Conservation (phyloP, 2,888 invertebrate genomes). For the Troides aeacus region DNA sequence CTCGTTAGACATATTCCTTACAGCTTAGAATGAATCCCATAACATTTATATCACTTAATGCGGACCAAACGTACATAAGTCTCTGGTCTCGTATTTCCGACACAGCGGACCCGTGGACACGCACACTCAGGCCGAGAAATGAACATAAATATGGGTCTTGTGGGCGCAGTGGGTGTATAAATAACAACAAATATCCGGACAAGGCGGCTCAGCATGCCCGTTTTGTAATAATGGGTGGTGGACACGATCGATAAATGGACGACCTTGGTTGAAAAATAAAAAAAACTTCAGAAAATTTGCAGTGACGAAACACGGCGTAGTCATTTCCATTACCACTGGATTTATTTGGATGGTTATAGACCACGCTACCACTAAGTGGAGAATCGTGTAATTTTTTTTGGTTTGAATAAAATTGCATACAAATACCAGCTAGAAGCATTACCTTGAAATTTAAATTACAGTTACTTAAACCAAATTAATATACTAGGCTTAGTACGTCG, state of each 20-base stretch:
- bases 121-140: slow-evolving; percentile 15
- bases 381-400: neutral
- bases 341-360: slow-evolving; percentile 16
- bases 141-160: slow-evolving; percentile 22
- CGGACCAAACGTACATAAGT: slow-evolving; percentile 8
- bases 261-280: slow-evolving; percentile 19
- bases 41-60: slow-evolving; percentile 22
- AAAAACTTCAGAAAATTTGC: slow-evolving; percentile 24
- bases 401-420: neutral
- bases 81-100: slow-evolving; percentile 21
- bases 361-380: slow-evolving; percentile 4
- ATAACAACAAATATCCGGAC: slow-evolving; percentile 28
- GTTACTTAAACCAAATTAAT: neutral
- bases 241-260: slow-evolving; percentile 28
- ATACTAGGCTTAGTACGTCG: too few species aligned
- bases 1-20: slow-evolving; percentile 9
- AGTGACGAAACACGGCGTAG: slow-evolving; percentile 8
- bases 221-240: slow-evolving; percentile 33
- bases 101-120: slow-evolving; percentile 12
- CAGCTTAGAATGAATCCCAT: slow-evolving; percentile 12
- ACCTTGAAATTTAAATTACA: neutral
- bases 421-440: neutral
- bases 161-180: slow-evolving; percentile 27
- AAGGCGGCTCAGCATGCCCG: slow-evolving; percentile 31
- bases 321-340: slow-evolving; percentile 15